Base-by-base conservation (phyloP, 2,797 vertebrate genomes). In the Notoglanidium macrostoma region DNA sequence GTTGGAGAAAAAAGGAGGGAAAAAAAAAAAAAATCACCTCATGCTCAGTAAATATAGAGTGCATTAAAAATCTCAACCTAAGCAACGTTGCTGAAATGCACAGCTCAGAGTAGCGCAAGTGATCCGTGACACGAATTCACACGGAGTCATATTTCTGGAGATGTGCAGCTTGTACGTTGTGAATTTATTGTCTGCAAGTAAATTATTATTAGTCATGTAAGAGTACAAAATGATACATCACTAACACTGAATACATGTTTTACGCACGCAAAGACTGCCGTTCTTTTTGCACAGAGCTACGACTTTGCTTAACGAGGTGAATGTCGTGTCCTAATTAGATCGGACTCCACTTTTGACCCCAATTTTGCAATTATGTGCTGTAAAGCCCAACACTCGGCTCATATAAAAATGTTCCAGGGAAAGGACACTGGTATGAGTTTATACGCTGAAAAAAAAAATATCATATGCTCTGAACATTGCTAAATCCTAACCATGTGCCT, bases 1-100 rank as follows among this genome's bases (percentile, higher is more conserved):
- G 40, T 67, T 29, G 51, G n/a, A 49, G 46, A 49, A 65, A 65
- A 29, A 29, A 55, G 32, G 77, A 59, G 7, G 29, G 19, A 73
- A 19, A 63, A 35, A 35, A 35, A 35, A 40, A 55, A 77, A 32
- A 83, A 44, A 80, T 88, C 77, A 88, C 85, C 87, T 82, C 85
- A 88, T 73, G 76, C 65, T 86, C 23, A 67, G 78, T 89, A 85
- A 88, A 88, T 79, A 89, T 73, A 84, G 55, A 44, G 46, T 76
- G 68, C 68, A 86, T 87, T 77, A 86, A 83, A 89, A 76, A 86
- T 61, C 21, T 67, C 70, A 82, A 67, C 51, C 44, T 76, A 63
- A 80, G 89, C 76, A 87, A 55, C 26, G 40, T 59, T 40, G 67
- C 32, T 32, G 86, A 87, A 79, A 79, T 72, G 79, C 84, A 72